Evolutionary conservation across 2,113 vertebrate species (phyloP).

Genomic region (Muntiacus reevesi): DNA sequence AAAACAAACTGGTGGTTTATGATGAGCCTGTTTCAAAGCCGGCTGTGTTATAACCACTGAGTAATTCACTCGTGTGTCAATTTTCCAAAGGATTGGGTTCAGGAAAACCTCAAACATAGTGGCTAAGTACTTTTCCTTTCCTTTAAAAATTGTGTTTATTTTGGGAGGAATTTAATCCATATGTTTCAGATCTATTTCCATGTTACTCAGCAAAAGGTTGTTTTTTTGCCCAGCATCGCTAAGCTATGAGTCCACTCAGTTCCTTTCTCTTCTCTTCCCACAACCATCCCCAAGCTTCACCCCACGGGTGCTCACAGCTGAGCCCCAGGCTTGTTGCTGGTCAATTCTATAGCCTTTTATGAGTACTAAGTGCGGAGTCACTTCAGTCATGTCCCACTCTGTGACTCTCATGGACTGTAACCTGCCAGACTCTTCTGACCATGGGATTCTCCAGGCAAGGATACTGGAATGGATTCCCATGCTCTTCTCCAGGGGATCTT

Average conservation of each 20-base stretch:
- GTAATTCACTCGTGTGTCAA: background rate
- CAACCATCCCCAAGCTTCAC: rapidly evolving
- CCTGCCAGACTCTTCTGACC: background rate
- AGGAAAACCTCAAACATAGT: slow-evolving; percentile 60
- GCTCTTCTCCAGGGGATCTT: too few relatives aligned
- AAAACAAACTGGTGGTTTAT: background rate
- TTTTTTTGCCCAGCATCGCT: background rate
- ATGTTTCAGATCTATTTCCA: slow-evolving; percentile 49
- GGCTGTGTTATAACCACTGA: background rate
- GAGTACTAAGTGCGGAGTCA: background rate
- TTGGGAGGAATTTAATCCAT: slow-evolving; percentile 62
- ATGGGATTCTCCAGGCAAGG: background rate
- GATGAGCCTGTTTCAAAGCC: background rate
- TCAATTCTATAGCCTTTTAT: rapidly evolving
- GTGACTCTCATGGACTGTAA: background rate
- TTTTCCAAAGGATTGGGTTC: slow-evolving; percentile 52
- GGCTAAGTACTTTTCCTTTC: slow-evolving; percentile 65
- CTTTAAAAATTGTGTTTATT: slow-evolving; percentile 54
- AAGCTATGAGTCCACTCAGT: background rate
- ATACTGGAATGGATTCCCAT: too few relatives aligned
- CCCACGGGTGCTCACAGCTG: background rate
- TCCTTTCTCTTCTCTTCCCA: too few relatives aligned
- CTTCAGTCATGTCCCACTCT: background rate
- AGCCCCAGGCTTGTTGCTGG: background rate
- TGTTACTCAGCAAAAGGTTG: slow-evolving; percentile 59